phyloP scores from a whole-genome alignment of 2,113 vertebrate genomes.

The Gobiocypris rarus region DNA sequence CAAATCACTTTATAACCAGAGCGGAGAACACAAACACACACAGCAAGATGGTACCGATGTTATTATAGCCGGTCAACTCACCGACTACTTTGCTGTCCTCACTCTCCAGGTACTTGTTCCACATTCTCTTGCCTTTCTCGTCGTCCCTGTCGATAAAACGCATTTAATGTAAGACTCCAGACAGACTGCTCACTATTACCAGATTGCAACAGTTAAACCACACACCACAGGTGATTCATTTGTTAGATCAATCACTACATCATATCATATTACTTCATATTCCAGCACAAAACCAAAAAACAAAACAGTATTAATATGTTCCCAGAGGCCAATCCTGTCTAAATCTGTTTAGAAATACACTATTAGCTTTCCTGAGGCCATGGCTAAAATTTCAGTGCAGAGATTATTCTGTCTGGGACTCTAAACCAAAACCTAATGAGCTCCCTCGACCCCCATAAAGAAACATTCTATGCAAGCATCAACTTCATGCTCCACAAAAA shows the following conservation, averaged over 20 bases:
- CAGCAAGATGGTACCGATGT: not conserved
- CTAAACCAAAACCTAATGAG: not conserved
- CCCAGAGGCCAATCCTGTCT: not conserved
- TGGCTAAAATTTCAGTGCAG: not conserved
- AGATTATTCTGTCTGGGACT: not conserved
- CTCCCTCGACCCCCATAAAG: not conserved
- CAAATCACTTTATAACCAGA: not conserved
- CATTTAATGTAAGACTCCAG: not conserved
- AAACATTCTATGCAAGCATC: not conserved
- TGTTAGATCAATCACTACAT: constrained; percentile 15
- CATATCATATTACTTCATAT: constrained; percentile 5
- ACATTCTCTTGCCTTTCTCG: constrained; percentile 91
- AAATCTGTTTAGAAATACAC: not conserved
- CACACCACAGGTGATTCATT: constrained; percentile 20
- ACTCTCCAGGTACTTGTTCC: constrained; percentile 90
- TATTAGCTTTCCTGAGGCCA: constrained; percentile 2
- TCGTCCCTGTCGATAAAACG: constrained; percentile 80
- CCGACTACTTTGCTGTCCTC: constrained; percentile 96
- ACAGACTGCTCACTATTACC: not conserved
- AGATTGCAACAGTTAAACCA: not conserved
- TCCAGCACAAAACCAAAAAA: not conserved
- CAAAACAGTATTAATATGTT: not conserved
- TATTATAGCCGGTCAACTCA: constrained; percentile 67
- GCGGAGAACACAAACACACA: constrained; percentile 12
- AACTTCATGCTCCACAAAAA: not conserved